Evolutionary conservation across 2,113 vertebrate genomes (phyloP).

Genomic region (Hemichromis elongatus): DNA sequence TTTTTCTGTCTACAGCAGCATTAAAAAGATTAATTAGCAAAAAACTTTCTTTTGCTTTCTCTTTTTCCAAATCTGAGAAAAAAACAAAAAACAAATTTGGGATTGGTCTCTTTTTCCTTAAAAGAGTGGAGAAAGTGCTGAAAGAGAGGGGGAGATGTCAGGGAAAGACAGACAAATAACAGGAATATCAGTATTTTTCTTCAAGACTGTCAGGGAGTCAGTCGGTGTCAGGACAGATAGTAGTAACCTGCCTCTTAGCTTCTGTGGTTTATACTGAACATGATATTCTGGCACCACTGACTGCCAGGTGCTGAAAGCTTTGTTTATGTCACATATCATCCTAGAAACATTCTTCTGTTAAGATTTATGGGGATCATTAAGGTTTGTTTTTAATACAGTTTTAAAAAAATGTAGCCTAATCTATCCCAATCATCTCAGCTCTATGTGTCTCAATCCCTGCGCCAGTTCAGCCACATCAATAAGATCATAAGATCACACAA

Average conservation of each 20-base stretch:
- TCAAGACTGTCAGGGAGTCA: neutral
- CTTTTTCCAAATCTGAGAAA: neutral
- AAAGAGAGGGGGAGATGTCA: neutral
- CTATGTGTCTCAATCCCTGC: slow-evolving; percentile 47
- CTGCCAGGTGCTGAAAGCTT: slow-evolving; percentile 65
- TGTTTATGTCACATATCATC: slow-evolving; percentile 64
- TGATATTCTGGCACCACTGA: slow-evolving; percentile 54
- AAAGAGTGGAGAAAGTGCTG: neutral
- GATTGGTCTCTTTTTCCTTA: neutral
- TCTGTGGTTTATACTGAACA: slow-evolving; percentile 61
- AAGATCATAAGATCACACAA: slow-evolving; percentile 42
- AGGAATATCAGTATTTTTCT: neutral
- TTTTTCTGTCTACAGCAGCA: slow-evolving; percentile 27
- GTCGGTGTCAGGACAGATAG: slow-evolving; percentile 17
- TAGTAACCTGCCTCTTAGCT: slow-evolving; percentile 40
- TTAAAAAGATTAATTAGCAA: slow-evolving; percentile 43
- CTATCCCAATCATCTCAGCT: slow-evolving; percentile 48
- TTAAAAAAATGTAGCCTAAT: slow-evolving; percentile 19
- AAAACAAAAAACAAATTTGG: neutral
- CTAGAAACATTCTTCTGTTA: slow-evolving; percentile 50
- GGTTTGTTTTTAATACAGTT: slow-evolving; percentile 53
- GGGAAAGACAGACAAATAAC: neutral
- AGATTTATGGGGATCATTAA: slow-evolving; percentile 63
- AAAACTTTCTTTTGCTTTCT: slow-evolving; percentile 2
- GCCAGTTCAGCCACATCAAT: slow-evolving; percentile 46